These are phyloP conservation scores for Hypselothyrea guttata DNA, from an alignment of 2,888 invertebrate genomes.

Conservation along the genomic window DNA sequence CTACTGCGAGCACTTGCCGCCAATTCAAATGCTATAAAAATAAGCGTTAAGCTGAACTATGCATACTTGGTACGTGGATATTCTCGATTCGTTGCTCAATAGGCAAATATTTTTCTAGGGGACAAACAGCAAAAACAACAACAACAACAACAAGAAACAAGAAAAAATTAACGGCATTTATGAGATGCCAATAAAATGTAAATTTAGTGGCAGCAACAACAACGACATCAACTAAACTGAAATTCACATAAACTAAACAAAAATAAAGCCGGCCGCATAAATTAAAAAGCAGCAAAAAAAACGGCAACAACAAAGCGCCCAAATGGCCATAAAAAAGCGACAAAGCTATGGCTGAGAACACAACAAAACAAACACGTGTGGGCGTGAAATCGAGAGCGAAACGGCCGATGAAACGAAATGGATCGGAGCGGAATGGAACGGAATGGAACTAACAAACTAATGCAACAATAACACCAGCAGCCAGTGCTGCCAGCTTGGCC, in stretches of 20 bases:
- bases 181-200: slow-evolving; percentile 72
- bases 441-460: slow-evolving; percentile 48
- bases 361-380: slow-evolving; percentile 47
- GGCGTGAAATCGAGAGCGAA: slow-evolving; percentile 58
- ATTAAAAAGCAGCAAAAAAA: slow-evolving; percentile 44
- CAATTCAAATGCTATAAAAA: too few species aligned
- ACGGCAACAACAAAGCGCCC: slow-evolving; percentile 45
- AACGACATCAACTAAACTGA: slow-evolving; percentile 27
- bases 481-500: too few species aligned
- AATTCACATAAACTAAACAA: slow-evolving; percentile 47
- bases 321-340: slow-evolving; percentile 25
- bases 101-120: slow-evolving; percentile 34
- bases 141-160: slow-evolving; percentile 26
- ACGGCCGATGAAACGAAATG: slow-evolving; percentile 52
- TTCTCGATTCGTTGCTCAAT: slow-evolving; percentile 35
- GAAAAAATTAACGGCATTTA: slow-evolving; percentile 33
- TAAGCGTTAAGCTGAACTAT: too few species aligned
- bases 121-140: slow-evolving; percentile 15
- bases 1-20: too few species aligned
- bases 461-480: slow-evolving; percentile 1
- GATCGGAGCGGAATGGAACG: slow-evolving; percentile 62
- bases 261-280: slow-evolving; percentile 63
- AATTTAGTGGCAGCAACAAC: slow-evolving; percentile 43
- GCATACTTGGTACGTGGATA: too few species aligned
- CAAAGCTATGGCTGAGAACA: slow-evolving; percentile 12